Percentiles rank a stretch among this genome's conserved stretches.
Conservation (phyloP, 2,797 vertebrate species). For the Pristis pectinata region DNA sequence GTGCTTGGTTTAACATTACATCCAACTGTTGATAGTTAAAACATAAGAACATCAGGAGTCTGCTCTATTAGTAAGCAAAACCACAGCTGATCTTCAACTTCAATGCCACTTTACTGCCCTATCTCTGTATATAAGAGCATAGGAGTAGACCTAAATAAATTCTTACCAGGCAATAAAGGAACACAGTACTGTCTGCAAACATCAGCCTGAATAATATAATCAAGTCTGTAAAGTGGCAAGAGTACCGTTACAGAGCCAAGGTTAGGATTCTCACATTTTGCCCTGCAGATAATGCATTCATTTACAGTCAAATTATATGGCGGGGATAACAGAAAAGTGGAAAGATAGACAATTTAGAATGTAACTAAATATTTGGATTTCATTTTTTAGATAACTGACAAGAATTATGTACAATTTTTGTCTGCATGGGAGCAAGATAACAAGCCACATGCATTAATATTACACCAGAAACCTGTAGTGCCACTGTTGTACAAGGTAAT, state of each 20-base stretch:
- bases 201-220: background rate
- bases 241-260: background rate
- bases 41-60: no score
- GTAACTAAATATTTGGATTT: background rate
- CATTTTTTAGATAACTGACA: slow-evolving; percentile 76
- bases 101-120: no score
- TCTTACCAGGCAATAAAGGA: no score
- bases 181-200: background rate
- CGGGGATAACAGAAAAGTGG: background rate
- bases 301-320: background rate
- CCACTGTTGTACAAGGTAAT: slow-evolving; percentile 87
- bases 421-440: slow-evolving; percentile 87
- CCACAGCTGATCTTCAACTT: no score
- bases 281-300: background rate
- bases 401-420: slow-evolving; percentile 76
- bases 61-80: no score
- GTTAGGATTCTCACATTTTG: background rate
- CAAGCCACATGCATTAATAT: slow-evolving; percentile 88
- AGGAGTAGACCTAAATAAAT: no score
- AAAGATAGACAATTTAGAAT: background rate
- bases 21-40: no score
- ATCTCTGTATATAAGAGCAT: no score
- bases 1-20: background rate
- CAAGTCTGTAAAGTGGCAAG: background rate
- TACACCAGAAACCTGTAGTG: slow-evolving; percentile 75